phyloP scores from a whole-genome alignment of 1,140 invertebrate species.

The Neodiprion virginianus region DNA sequence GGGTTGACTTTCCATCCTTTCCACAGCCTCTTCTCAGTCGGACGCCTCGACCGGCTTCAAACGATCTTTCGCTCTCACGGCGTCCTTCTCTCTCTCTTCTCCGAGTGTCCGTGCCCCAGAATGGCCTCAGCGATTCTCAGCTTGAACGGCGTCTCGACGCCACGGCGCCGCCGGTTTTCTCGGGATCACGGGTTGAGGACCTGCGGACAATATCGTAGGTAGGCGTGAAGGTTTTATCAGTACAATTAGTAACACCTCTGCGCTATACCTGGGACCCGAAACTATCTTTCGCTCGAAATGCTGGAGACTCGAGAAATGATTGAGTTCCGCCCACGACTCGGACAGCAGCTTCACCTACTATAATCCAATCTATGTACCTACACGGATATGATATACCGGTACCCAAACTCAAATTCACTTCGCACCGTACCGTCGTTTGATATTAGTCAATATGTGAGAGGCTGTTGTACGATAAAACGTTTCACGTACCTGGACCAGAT shows the following conservation, averaged over 20 bases:
- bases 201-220: conserved; percentile 8
- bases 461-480: no score
- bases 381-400: no score
- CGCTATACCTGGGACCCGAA: not conserved
- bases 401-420: no score
- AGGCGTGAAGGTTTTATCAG: conserved; percentile 26
- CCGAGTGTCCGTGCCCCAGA: not conserved
- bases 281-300: not conserved
- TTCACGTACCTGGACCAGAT: no score
- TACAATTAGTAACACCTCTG: conserved; percentile 35
- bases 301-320: conserved; percentile 5
- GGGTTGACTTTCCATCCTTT: no score
- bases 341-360: no score
- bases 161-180: not conserved
- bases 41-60: no score
- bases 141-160: not conserved
- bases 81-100: not conserved
- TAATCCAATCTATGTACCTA: no score
- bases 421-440: no score
- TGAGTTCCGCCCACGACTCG: conserved; percentile 12
- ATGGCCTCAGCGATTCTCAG: conserved; percentile 1
- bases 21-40: no score
- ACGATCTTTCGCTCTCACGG: no score
- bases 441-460: no score
- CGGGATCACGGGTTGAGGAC: not conserved